These are phyloP conservation scores for Drosophila fungiperda DNA, from an alignment of 2,888 invertebrate species.

Conservation along the genomic window DNA sequence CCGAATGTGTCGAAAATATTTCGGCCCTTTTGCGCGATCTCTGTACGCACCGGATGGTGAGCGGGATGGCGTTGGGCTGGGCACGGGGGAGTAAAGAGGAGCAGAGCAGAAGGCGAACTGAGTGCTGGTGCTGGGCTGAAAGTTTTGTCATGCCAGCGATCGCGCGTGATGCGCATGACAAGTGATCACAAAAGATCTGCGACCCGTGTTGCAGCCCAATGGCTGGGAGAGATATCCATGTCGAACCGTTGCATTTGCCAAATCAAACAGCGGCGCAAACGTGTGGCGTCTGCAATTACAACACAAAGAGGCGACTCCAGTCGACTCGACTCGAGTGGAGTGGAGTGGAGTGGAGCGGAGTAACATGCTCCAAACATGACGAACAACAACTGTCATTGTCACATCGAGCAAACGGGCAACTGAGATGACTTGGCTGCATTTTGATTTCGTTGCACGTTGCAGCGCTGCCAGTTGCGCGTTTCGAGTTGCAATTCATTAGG, in stretches of 20 bases:
- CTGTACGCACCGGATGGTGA: not conserved
- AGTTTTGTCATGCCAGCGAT: conserved; percentile 82
- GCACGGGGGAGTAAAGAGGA: not conserved
- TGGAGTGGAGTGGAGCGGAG: conserved; percentile 16
- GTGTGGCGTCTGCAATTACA: conserved; percentile 80
- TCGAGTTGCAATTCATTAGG: conserved; percentile 76
- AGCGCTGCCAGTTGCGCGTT: conserved; percentile 9
- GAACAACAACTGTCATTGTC: conserved; percentile 83
- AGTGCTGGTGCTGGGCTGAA: conserved; percentile 55
- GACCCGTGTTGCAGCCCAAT: conserved; percentile 28
- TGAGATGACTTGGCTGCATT: conserved; percentile 48
- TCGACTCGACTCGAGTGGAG: conserved; percentile 9
- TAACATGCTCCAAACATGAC: conserved; percentile 77
- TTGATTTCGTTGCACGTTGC: conserved; percentile 59
- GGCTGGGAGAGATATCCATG: conserved; percentile 64
- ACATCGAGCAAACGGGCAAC: conserved; percentile 65
- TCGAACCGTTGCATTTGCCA: conserved; percentile 78
- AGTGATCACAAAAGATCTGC: conserved; percentile 57
- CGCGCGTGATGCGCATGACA: conserved; percentile 81
- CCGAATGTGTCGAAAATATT: conserved; percentile 63
- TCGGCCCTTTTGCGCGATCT: conserved; percentile 46
- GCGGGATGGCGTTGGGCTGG: not conserved
- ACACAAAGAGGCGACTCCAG: conserved; percentile 63
- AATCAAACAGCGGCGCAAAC: conserved; percentile 80
- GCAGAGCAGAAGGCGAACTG: not conserved